Conservation (phyloP, 2,797 vertebrate genomes). For the Clamator glandarius region DNA sequence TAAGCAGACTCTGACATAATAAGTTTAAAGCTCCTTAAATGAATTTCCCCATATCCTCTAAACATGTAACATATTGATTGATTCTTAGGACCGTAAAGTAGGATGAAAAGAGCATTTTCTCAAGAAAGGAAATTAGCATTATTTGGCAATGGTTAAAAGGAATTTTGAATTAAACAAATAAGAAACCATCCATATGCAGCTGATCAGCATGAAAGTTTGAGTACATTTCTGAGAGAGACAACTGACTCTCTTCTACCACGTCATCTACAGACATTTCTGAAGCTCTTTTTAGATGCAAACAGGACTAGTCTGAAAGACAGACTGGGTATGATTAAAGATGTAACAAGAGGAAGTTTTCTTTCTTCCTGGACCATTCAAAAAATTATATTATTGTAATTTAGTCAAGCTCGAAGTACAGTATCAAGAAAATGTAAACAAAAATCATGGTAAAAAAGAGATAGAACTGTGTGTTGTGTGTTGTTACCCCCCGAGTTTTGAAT, state of each 20-base stretch:
- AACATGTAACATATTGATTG: slow-evolving; percentile 26
- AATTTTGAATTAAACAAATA: slow-evolving; percentile 40
- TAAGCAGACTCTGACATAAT: slow-evolving; percentile 38
- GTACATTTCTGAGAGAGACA: slow-evolving; percentile 10
- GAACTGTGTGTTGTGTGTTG: too few relatives aligned
- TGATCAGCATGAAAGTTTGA: slow-evolving; percentile 20
- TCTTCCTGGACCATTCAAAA: neutral
- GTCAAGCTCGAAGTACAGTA: neutral
- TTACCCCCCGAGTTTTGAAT: neutral
- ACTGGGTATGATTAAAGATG: slow-evolving; percentile 14
- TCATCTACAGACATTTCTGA: neutral
- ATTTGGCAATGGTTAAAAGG: slow-evolving; percentile 52
- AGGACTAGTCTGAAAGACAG: slow-evolving; percentile 30
- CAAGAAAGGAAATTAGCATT: slow-evolving; percentile 13
- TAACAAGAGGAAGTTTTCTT: slow-evolving; percentile 8
- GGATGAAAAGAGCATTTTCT: slow-evolving; percentile 40
- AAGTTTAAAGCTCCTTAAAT: slow-evolving; percentile 43
- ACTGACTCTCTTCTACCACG: slow-evolving; percentile 12
- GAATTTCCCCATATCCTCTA: slow-evolving; percentile 41
- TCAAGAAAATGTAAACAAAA: slow-evolving; percentile 37
- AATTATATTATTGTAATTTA: neutral
- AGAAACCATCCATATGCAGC: neutral
- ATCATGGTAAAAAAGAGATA: neutral
- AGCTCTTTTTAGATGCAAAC: neutral
- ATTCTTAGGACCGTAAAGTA: slow-evolving; percentile 21